phyloP scores from a whole-genome alignment of 2,797 vertebrate genomes.

The Xyrichtys novacula region DNA sequence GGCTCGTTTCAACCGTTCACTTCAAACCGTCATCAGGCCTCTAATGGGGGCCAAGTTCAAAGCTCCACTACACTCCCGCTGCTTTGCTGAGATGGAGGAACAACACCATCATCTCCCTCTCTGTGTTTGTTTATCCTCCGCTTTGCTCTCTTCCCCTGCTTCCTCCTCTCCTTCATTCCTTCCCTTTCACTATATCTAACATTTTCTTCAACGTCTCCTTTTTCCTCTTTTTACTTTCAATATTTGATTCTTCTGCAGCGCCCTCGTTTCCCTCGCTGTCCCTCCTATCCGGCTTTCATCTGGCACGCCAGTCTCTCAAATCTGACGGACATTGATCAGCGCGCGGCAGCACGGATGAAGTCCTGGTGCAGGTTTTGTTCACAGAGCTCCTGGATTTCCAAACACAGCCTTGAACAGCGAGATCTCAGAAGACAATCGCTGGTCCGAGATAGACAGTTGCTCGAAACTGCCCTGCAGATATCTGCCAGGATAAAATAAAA shows the following conservation, averaged over 20 bases:
- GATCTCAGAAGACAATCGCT: slow-evolving; percentile 59
- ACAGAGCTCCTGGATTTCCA: slow-evolving; percentile 52
- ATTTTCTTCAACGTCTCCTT: slow-evolving; percentile 3
- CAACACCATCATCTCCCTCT: slow-evolving; percentile 80
- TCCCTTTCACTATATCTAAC: slow-evolving; percentile 39
- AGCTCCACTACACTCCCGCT: slow-evolving; percentile 91
- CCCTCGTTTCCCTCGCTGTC: slow-evolving; percentile 29
- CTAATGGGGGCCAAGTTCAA: slow-evolving; percentile 96
- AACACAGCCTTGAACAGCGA: slow-evolving; percentile 62
- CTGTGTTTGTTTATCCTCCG: slow-evolving; percentile 76
- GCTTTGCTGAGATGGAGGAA: slow-evolving; percentile 89
- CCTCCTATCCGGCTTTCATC: slow-evolving; percentile 63
- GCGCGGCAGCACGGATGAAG: slow-evolving; percentile 52
- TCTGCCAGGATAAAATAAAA: slow-evolving; percentile 88
- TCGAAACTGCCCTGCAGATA: slow-evolving; percentile 85
- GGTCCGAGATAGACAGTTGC: slow-evolving; percentile 61
- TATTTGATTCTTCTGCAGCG: slow-evolving; percentile 48
- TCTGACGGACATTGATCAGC: slow-evolving; percentile 67
- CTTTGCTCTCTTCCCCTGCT: slow-evolving; percentile 61
- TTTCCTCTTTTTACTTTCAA: slow-evolving; percentile 17
- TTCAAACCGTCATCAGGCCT: slow-evolving; percentile 91
- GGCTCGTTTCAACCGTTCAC: slow-evolving; percentile 89
- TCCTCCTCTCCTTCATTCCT: slow-evolving; percentile 40
- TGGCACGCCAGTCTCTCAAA: slow-evolving; percentile 53
- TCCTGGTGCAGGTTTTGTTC: slow-evolving; percentile 82